Percentiles rank a stretch among this genome's conserved stretches.
phyloP scores from a whole-genome alignment of 1,140 invertebrate species.

The Acromyrmex heyeri region DNA sequence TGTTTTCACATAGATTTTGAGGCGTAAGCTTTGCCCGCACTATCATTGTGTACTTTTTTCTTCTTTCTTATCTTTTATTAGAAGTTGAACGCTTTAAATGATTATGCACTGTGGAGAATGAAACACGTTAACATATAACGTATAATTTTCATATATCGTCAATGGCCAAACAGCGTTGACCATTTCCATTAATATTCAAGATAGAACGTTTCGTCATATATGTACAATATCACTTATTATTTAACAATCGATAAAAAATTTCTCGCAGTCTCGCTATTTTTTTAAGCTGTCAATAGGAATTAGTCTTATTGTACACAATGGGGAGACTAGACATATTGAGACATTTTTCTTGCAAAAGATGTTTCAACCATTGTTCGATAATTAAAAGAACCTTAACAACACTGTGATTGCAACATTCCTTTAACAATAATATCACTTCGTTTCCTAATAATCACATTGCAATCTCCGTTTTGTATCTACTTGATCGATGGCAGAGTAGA shows the following conservation, averaged over 20 bases:
- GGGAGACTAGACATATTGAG: constrained; percentile 72
- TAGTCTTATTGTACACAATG: constrained; percentile 73
- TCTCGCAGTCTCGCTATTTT: constrained; percentile 48
- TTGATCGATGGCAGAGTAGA: constrained; percentile 63
- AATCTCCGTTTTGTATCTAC: constrained; percentile 19
- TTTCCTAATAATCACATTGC: constrained; percentile 31
- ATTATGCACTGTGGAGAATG: constrained; percentile 33
- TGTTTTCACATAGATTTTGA: background rate
- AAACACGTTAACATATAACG: background rate
- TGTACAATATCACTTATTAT: constrained; percentile 59
- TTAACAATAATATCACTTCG: constrained; percentile 44
- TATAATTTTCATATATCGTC: constrained; percentile 15
- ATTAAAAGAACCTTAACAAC: constrained; percentile 32
- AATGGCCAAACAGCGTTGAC: background rate
- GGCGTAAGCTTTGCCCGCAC: background rate
- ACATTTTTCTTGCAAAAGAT: constrained; percentile 53
- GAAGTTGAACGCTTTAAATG: constrained; percentile 42
- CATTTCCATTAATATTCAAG: constrained; percentile 14
- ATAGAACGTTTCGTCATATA: background rate
- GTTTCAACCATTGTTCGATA: constrained; percentile 35
- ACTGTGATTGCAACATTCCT: constrained; percentile 21
- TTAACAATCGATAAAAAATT: constrained; percentile 71
- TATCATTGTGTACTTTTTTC: background rate
- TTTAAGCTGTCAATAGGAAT: constrained; percentile 67
- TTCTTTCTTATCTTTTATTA: background rate